Evolutionary conservation across 2,113 vertebrate species (phyloP).

Genomic region (Ivindomyrus marchei): DNA sequence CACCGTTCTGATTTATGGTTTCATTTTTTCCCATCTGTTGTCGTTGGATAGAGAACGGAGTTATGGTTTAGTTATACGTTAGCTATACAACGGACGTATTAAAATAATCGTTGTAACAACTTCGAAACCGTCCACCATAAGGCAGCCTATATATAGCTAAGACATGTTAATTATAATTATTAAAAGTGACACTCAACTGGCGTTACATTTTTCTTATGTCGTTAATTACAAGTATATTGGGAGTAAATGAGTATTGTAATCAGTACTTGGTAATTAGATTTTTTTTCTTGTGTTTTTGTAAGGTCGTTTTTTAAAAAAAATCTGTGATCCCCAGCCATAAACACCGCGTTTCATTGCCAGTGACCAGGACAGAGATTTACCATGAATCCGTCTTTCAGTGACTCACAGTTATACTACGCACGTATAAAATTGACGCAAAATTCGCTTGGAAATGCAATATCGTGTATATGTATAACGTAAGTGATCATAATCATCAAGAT

Average conservation of each 20-base stretch:
- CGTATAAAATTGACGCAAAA: neutral
- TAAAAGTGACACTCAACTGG: neutral
- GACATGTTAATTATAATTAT: neutral
- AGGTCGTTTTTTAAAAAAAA: neutral
- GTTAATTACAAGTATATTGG: neutral
- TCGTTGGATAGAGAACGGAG: neutral
- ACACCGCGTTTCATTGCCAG: neutral
- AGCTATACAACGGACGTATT: neutral
- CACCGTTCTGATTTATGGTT: neutral
- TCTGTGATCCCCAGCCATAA: neutral
- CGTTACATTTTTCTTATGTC: neutral
- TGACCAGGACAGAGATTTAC: neutral
- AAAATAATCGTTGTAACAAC: neutral
- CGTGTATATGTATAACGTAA: neutral
- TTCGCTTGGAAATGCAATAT: neutral
- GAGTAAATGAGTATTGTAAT: neutral
- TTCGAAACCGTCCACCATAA: neutral
- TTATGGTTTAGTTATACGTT: neutral
- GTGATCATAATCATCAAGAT: neutral
- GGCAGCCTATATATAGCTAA: neutral
- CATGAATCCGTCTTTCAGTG: neutral
- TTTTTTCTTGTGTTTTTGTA: neutral
- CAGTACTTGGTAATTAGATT: neutral
- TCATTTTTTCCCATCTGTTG: neutral
- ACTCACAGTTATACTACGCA: neutral